These are phyloP conservation scores for Epinotia bilunana DNA, from an alignment of 2,888 invertebrate species.

Conservation along the genomic window DNA sequence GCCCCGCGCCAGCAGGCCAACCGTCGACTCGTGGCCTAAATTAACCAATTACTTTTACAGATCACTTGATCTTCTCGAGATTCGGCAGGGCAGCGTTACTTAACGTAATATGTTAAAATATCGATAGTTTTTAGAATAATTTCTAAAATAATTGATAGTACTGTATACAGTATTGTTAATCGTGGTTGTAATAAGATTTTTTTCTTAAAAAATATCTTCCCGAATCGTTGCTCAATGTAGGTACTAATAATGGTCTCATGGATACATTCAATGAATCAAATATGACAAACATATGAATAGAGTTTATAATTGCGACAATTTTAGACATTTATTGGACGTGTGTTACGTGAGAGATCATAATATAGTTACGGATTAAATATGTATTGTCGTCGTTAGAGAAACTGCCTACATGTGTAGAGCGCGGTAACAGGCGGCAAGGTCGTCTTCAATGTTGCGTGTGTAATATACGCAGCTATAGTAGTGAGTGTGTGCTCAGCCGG, in stretches of 20 bases:
- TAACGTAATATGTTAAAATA: not conserved
- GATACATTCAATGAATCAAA: not conserved
- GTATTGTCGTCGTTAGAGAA: constrained; percentile 53
- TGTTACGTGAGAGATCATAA: constrained; percentile 42
- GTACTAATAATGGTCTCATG: too few relatives aligned
- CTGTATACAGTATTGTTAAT: too few relatives aligned
- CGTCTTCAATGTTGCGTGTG: constrained; percentile 73
- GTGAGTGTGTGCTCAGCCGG: constrained; percentile 64
- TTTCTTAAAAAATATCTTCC: too few relatives aligned
- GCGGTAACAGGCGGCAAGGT: constrained; percentile 74
- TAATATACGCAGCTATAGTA: constrained; percentile 53
- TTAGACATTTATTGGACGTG: constrained; percentile 10
- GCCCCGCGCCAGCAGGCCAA: constrained; percentile 9
- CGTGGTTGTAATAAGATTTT: too few relatives aligned
- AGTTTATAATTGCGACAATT: constrained; percentile 9
- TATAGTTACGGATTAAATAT: constrained; percentile 45
- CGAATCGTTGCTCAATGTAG: too few relatives aligned
- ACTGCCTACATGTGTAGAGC: constrained; percentile 53
- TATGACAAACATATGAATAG: constrained; percentile 19
- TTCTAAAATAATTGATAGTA: too few relatives aligned
- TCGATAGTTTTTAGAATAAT: not conserved
- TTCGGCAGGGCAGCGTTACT: not conserved
- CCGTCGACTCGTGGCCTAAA: not conserved
- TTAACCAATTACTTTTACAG: not conserved
- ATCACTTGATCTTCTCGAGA: not conserved